A percentile compares a stretch with the other conserved stretches of the same genome.
These are phyloP conservation scores for Gavialis gangeticus DNA, from an alignment of 2,113 vertebrate species.

Conservation along the genomic window DNA sequence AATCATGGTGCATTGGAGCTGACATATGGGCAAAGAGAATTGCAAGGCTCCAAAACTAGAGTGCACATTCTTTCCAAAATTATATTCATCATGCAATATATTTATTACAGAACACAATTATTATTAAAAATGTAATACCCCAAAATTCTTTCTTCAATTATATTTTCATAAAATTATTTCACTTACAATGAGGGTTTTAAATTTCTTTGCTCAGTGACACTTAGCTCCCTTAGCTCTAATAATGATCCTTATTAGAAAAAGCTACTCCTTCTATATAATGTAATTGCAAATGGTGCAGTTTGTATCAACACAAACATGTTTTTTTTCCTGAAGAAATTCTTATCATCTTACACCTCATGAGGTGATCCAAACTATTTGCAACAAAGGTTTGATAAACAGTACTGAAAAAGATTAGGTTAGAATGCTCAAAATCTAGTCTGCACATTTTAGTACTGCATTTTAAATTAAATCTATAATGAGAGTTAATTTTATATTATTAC, in stretches of 20 bases:
- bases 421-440: not conserved
- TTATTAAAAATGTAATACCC: not conserved
- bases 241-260: too few relatives aligned
- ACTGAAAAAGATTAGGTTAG: not conserved
- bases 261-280: not conserved
- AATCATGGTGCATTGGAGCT: not conserved
- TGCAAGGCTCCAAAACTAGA: not conserved
- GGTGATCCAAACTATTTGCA: not conserved
- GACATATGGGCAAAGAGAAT: not conserved
- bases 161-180: too few relatives aligned
- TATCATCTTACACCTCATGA: not conserved
- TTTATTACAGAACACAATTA: not conserved
- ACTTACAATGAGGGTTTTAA: too few relatives aligned
- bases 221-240: too few relatives aligned
- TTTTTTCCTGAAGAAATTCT: not conserved
- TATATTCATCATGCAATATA: not conserved
- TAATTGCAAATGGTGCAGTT: not conserved
- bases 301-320: not conserved
- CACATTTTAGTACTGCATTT: slow-evolving; percentile 27
- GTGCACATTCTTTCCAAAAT: not conserved
- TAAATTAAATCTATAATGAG: not conserved
- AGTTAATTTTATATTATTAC: not conserved
- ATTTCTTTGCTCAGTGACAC: too few relatives aligned
- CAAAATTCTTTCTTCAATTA: too few relatives aligned
- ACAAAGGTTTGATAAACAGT: not conserved